Evolutionary conservation across 30 jellyfish, hydroid and myxozoan genomes (phyloP).

Genomic region (Cassiopea xamachana): DNA sequence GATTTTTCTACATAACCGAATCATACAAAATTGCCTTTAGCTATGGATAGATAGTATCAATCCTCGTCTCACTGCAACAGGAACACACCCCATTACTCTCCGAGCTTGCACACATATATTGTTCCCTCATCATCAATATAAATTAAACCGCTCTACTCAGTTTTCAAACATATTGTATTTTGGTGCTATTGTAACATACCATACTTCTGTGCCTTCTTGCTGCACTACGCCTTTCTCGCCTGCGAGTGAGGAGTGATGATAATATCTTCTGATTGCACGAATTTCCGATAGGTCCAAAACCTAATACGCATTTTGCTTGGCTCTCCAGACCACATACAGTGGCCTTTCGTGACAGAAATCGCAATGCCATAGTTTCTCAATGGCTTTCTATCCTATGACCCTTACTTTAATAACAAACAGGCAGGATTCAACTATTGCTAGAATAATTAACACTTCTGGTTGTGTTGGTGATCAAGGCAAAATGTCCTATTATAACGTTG

Average conservation of each 20-base stretch:
- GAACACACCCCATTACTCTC: no score
- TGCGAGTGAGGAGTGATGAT: not conserved
- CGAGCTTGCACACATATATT: no score
- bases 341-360: not conserved
- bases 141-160: not conserved
- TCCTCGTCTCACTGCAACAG: no score
- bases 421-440: no score
- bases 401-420: no score
- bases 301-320: not conserved
- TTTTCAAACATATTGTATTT: not conserved
- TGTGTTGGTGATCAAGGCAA: no score
- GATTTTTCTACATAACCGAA: no score
- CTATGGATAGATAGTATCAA: no score
- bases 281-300: not conserved
- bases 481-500: no score
- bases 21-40: no score
- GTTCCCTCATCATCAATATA: no score
- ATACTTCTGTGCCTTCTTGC: not conserved
- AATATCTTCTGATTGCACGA: not conserved
- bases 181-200: not conserved
- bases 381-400: not conserved
- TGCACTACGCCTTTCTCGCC: not conserved
- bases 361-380: not conserved
- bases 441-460: no score
- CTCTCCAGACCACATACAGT: not conserved